Percentiles rank a stretch among this genome's conserved stretches.
Conservation (phyloP, 2,888 invertebrate genomes). For the Apantesis nais region DNA sequence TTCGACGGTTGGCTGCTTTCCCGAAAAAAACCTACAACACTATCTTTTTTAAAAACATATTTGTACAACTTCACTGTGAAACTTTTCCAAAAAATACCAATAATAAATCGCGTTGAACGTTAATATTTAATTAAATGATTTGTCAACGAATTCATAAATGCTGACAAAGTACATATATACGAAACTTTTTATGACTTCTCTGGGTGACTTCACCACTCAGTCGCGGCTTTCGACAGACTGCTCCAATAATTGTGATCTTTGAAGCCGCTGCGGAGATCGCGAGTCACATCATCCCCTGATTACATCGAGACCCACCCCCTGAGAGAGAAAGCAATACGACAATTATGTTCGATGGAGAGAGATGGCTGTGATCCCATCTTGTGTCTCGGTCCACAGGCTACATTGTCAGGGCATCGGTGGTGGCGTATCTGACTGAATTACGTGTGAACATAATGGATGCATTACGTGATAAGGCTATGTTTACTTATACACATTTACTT, state of each 20-base stretch:
- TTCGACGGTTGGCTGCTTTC: conserved; percentile 58
- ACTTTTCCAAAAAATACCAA: conserved; percentile 17
- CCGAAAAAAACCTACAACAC: conserved; percentile 35
- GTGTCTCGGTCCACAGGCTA: conserved; percentile 86
- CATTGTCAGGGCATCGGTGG: conserved; percentile 80
- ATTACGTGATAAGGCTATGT: conserved; percentile 49
- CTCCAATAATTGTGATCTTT: conserved; percentile 85
- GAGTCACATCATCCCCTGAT: conserved; percentile 86
- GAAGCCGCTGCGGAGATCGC: conserved; percentile 82
- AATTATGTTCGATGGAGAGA: conserved; percentile 55
- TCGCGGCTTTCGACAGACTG: conserved; percentile 84
- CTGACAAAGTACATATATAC: conserved; percentile 45
- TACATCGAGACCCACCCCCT: conserved; percentile 84
- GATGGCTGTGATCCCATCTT: conserved; percentile 87
- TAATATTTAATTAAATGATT: conserved; percentile 10
- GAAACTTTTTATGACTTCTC: conserved; percentile 68
- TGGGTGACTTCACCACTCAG: conserved; percentile 77
- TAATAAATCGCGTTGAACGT: conserved; percentile 14
- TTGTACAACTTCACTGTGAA: conserved; percentile 30
- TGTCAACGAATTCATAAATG: conserved; percentile 26
- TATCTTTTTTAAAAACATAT: conserved; percentile 35
- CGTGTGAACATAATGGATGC: conserved; percentile 64
- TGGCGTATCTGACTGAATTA: conserved; percentile 75
- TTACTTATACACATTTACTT: conserved; percentile 18
- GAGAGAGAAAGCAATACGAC: conserved; percentile 60